Base-by-base conservation (phyloP, 2,888 invertebrate species). In the Sinotaia quadrata region DNA sequence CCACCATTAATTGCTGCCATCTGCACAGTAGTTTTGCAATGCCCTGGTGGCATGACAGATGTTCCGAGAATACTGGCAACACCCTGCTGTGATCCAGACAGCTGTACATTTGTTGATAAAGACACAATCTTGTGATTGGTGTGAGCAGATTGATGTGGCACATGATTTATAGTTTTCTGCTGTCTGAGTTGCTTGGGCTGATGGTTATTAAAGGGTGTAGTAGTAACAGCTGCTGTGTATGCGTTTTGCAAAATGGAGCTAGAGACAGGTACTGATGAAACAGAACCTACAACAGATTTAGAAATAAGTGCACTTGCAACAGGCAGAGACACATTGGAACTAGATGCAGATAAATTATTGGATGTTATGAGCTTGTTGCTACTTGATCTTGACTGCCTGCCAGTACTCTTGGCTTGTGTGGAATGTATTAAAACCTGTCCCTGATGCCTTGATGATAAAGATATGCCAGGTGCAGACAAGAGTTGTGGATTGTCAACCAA, bases 31-130 rank as follows among this genome's bases (percentile, higher is more conserved):
- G 21, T 29, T 4, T 7, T 41, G 18, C 24, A 12, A 15, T 24
- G 8, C 34, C 47, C 47, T 4, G 65, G 27, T 4, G 56, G 8
- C 21, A 54, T 18, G 7, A 56, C 44, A 1, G 56, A 56, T n/a
- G 56, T 15, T 12, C 65, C 65, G 4, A 65, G 44, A 27, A 65
- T 33, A n/a, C 29, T 41, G 12, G 65, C 54, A 21, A 65, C 56
- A 1, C 33, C 56, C n/a, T 65, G 65, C 21, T 65, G 54, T 7
- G 65, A 29, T 21, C 54, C 36, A n/a, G 41, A 29, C 44, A 56
- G 31, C n/a, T 52, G 54, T n/a, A 56, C 65, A 29, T 36, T 21
- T 12, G 63, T 29, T 24, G 54, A 21, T 24, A 65, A 18, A 8
- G 56, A 31, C 24, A 47, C 56, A 21, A 65, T 29, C 18, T 56